phyloP scores from a whole-genome alignment of 2,888 invertebrate species.

The Acanthoscelides obtectus region DNA sequence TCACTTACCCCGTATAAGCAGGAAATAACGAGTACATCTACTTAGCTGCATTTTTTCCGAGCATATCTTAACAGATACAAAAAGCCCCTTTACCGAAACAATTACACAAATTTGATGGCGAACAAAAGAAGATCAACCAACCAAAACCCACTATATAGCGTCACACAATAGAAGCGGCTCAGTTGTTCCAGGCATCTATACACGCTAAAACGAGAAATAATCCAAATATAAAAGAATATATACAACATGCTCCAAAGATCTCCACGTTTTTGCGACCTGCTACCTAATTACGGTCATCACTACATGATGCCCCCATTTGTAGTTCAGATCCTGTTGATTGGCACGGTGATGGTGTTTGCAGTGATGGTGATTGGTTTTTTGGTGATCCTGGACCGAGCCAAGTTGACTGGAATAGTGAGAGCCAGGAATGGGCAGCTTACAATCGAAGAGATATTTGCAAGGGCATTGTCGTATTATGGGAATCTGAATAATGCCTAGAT shows the following conservation, averaged over 20 bases:
- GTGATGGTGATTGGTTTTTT: constrained; percentile 32
- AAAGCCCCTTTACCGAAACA: neutral
- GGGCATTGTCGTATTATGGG: constrained; percentile 15
- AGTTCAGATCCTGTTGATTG: constrained; percentile 26
- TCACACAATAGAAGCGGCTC: neutral
- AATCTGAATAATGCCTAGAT: constrained; percentile 7
- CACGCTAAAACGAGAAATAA: neutral
- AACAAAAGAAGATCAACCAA: neutral
- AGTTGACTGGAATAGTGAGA: constrained; percentile 31
- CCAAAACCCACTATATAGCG: neutral
- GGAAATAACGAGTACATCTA: neutral
- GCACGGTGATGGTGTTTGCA: constrained; percentile 29
- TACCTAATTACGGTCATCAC: constrained; percentile 19
- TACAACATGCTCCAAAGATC: neutral
- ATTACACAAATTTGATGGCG: neutral
- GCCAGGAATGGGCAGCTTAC: constrained; percentile 21
- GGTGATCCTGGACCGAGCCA: constrained; percentile 28
- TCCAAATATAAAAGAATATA: neutral
- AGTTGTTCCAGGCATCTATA: neutral
- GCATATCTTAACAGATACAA: neutral
- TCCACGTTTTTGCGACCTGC: constrained; percentile 25
- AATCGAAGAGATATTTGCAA: constrained; percentile 12
- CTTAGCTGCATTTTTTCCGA: too few relatives aligned
- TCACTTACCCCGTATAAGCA: too few relatives aligned
- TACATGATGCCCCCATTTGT: constrained; percentile 26